Evolutionary conservation across 2,797 vertebrate species (phyloP).

Genomic region (Hyperoplus immaculatus): DNA sequence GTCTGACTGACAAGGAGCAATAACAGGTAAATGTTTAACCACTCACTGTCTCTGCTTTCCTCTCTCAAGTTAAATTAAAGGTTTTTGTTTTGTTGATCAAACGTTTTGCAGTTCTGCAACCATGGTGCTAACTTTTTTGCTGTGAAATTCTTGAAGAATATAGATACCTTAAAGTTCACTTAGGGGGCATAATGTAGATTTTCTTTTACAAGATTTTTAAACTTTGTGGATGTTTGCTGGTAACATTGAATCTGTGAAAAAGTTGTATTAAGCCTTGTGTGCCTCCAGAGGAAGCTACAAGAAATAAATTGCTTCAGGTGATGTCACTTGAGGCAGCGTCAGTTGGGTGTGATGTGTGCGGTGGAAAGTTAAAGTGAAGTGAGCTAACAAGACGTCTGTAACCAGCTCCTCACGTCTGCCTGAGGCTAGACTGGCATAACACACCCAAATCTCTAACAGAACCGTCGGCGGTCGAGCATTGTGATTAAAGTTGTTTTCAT

Average conservation of each 20-base stretch:
- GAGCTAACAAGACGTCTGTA: not conserved
- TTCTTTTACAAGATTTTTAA: not conserved
- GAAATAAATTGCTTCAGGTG: not conserved
- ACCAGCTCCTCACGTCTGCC: not conserved
- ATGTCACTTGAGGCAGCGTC: not conserved
- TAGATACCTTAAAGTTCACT: not conserved
- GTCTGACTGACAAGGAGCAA: slow-evolving; percentile 49
- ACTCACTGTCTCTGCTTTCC: slow-evolving; percentile 22
- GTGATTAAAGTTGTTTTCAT: not conserved
- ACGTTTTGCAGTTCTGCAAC: not conserved
- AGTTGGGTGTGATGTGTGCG: not conserved
- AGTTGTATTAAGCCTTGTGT: not conserved
- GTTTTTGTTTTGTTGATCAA: not conserved
- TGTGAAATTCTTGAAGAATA: not conserved
- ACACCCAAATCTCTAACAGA: not conserved
- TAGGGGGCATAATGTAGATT: no score
- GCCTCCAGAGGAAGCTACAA: not conserved
- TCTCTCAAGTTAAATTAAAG: not conserved
- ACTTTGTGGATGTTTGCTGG: not conserved
- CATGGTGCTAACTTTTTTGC: not conserved
- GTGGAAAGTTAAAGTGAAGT: not conserved
- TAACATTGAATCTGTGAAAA: not conserved
- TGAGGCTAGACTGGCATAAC: not conserved
- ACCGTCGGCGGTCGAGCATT: not conserved
- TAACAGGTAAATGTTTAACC: slow-evolving; percentile 63